Evolutionary conservation across 2,113 vertebrate species (phyloP).

Genomic region (Monopterus albus): DNA sequence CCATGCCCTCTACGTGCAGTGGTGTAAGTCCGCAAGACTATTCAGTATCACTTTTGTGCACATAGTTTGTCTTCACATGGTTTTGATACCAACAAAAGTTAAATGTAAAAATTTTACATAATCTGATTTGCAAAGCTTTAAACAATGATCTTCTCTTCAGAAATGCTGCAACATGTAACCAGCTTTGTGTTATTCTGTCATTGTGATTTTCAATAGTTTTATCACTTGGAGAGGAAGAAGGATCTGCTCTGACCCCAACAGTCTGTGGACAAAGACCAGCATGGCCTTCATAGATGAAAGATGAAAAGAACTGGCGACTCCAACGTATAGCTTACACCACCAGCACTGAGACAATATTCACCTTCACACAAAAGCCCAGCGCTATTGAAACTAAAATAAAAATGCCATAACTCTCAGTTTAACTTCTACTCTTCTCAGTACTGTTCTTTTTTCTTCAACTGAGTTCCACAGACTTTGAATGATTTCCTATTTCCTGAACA

Average conservation of each 20-base stretch:
- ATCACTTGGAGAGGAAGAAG: constrained; percentile 2
- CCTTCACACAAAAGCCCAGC: not conserved
- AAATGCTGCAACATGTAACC: not conserved
- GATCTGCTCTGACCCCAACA: constrained; percentile 58
- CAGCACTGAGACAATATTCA: not conserved
- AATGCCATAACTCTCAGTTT: not conserved
- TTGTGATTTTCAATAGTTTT: constrained; percentile 66
- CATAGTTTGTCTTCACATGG: not conserved
- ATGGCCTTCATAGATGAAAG: constrained; percentile 60
- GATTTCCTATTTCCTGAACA: not conserved
- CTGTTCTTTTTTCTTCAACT: not conserved
- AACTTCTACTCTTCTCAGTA: too few relatives aligned
- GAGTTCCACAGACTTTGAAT: not conserved
- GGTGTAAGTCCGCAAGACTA: constrained; percentile 67
- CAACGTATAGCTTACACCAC: fast-evolving
- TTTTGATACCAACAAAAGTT: not conserved
- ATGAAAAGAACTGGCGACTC: constrained; percentile 25
- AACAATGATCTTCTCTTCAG: not conserved
- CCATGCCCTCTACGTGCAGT: constrained; percentile 55
- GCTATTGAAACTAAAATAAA: not conserved
- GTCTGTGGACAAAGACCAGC: constrained; percentile 49
- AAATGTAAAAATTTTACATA: not conserved
- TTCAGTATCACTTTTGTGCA: not conserved
- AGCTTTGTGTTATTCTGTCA: not conserved
- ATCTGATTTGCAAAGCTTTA: not conserved